A percentile compares a stretch with the other conserved stretches of the same genome.
phyloP scores from a whole-genome alignment of 2,888 invertebrate species.

The Stenchaetothrips biformis region DNA sequence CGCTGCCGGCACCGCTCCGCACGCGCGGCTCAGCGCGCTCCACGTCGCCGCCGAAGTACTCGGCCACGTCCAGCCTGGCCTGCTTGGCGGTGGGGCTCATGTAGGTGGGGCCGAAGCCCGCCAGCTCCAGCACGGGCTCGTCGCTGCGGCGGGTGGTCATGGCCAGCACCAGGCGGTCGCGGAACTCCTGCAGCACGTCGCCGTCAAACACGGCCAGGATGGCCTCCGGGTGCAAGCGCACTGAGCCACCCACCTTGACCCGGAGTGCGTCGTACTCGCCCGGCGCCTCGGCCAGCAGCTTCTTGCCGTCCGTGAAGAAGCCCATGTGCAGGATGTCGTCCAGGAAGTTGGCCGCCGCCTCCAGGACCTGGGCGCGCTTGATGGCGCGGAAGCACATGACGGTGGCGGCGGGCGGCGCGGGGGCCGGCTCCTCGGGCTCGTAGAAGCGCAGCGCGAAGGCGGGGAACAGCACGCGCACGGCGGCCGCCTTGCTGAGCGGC shows the following conservation, averaged over 20 bases:
- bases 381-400: not conserved
- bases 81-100: not conserved
- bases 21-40: not conserved
- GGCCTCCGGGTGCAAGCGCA: not conserved
- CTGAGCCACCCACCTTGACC: not conserved
- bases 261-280: not conserved
- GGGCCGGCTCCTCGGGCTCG: not conserved
- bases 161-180: not conserved
- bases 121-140: not conserved
- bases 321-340: not conserved
- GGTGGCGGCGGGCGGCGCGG: not conserved
- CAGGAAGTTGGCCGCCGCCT: slow-evolving; percentile 7
- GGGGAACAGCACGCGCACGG: slow-evolving; percentile 3
- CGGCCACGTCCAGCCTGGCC: not conserved
- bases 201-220: not conserved
- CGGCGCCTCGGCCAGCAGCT: slow-evolving; percentile 6
- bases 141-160: not conserved
- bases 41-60: not conserved
- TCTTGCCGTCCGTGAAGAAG: not conserved
- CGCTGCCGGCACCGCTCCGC: too few relatives aligned
- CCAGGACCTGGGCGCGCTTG: not conserved
- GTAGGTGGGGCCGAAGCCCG: not conserved
- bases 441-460: not conserved
- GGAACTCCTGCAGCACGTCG: not conserved
- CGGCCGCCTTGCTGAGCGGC: not conserved